These are phyloP conservation scores for Amblyjoppa fuscipennis DNA, from an alignment of 2,888 invertebrate genomes.

Conservation along the genomic window DNA sequence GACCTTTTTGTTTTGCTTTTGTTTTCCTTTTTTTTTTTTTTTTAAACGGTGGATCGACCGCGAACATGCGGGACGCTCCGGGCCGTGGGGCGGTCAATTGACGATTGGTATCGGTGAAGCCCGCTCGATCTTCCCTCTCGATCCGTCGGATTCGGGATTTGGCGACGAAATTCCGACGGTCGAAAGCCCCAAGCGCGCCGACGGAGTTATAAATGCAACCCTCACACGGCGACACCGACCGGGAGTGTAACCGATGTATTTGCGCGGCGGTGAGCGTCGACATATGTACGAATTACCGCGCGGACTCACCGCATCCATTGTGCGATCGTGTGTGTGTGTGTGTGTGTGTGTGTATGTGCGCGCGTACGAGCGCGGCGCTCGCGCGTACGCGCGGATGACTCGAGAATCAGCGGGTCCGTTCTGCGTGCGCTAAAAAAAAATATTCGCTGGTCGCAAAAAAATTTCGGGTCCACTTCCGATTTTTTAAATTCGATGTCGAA, in stretches of 20 bases:
- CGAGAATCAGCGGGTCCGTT: no score
- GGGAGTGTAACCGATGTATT: constrained; percentile 43
- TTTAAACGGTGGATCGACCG: constrained; percentile 8
- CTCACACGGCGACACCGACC: not conserved
- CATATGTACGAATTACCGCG: constrained; percentile 62
- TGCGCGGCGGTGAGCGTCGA: constrained; percentile 41
- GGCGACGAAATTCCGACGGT: constrained; percentile 33
- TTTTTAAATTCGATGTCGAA: no score
- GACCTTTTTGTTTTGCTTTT: not conserved
- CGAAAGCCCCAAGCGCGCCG: constrained; percentile 6
- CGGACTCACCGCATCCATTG: constrained; percentile 38
- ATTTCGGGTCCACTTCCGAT: no score
- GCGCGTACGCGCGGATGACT: no score
- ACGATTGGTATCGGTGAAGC: not conserved
- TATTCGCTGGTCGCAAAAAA: no score
- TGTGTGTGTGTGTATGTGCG: not conserved
- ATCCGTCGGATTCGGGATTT: constrained; percentile 6
- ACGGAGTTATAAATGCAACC: constrained; percentile 44
- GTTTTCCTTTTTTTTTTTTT: constrained; percentile 10
- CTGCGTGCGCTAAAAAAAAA: no score
- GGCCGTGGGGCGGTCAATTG: not conserved
- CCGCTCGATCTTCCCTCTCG: not conserved
- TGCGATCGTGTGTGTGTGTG: not conserved
- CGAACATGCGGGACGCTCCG: constrained; percentile 15
- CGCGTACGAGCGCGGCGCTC: not conserved